Evolutionary conservation across 2,888 invertebrate species (phyloP).

Genomic region (Aphidius colemani): DNA sequence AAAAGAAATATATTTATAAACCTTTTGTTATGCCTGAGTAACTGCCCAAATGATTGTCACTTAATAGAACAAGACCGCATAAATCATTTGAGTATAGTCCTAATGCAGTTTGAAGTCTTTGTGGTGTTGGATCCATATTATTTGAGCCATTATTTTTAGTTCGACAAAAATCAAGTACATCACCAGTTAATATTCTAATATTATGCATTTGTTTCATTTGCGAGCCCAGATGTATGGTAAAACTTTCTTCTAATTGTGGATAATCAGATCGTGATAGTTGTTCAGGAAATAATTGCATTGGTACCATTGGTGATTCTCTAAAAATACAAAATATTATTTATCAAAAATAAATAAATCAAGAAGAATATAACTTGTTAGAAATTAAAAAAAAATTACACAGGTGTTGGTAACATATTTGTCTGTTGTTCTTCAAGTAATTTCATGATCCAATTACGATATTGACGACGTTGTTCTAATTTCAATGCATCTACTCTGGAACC

Average conservation of each 20-base stretch:
- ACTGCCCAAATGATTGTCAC: conserved; percentile 67
- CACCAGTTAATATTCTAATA: conserved; percentile 85
- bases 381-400: conserved; percentile 56
- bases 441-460: conserved; percentile 90
- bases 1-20: conserved; percentile 39
- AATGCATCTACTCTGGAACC: conserved; percentile 84
- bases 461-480: conserved; percentile 81
- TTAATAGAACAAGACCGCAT: conserved; percentile 84
- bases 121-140: conserved; percentile 71
- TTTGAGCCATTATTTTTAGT: conserved; percentile 61
- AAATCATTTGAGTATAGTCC: conserved; percentile 91
- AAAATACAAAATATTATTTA: too few relatives aligned
- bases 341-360: too few relatives aligned
- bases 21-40: conserved; percentile 70
- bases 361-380: conserved; percentile 10
- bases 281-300: conserved; percentile 53
- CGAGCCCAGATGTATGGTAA: conserved; percentile 96
- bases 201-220: conserved; percentile 99
- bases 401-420: conserved; percentile 64
- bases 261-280: conserved; percentile 48
- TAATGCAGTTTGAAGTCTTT: conserved; percentile 89
- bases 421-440: conserved; percentile 75
- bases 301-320: conserved; percentile 62
- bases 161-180: conserved; percentile 80
- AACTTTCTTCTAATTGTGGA: conserved; percentile 83